Percentiles rank a stretch among this genome's conserved stretches.
These are phyloP conservation scores for Leptocoma aspasia DNA, from an alignment of 2,113 vertebrate genomes.

Conservation along the genomic window DNA sequence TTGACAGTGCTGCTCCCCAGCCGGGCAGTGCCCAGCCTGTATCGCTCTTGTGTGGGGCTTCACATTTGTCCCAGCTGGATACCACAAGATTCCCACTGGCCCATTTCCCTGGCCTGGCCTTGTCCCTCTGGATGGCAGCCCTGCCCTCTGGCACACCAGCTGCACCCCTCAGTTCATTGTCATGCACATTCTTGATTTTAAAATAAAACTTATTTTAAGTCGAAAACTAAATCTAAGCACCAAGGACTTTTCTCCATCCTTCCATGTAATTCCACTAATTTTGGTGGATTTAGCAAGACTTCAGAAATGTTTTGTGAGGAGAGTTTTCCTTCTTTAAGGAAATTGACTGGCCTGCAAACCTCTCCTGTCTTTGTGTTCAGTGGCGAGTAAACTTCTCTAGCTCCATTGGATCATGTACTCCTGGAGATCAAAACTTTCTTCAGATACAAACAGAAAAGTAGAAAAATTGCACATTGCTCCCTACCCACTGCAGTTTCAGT, in stretches of 20 bases:
- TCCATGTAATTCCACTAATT: background rate
- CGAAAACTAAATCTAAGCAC: background rate
- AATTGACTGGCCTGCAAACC: background rate
- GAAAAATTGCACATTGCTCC: background rate
- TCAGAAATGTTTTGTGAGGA: background rate
- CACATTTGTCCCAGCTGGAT: background rate
- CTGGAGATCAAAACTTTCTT: background rate
- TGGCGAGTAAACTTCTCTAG: background rate
- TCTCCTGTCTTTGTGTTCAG: background rate
- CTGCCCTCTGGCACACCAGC: background rate
- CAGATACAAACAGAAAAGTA: background rate
- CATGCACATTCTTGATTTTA: background rate
- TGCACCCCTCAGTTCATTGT: background rate
- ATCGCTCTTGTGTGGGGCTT: fast-evolving
- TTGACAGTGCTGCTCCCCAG: fast-evolving
- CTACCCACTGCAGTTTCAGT: background rate
- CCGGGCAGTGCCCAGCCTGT: background rate
- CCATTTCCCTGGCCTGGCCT: background rate
- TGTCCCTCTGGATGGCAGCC: background rate
- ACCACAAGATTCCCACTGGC: fast-evolving
- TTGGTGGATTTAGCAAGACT: background rate
- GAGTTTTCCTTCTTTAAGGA: background rate
- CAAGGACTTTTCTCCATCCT: background rate
- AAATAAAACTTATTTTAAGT: background rate
- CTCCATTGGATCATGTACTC: background rate